Evolutionary conservation across 2,113 vertebrate genomes (phyloP), one percentile per base, ranked within the genome.

Genomic region (Macquaria australasica): DNA sequence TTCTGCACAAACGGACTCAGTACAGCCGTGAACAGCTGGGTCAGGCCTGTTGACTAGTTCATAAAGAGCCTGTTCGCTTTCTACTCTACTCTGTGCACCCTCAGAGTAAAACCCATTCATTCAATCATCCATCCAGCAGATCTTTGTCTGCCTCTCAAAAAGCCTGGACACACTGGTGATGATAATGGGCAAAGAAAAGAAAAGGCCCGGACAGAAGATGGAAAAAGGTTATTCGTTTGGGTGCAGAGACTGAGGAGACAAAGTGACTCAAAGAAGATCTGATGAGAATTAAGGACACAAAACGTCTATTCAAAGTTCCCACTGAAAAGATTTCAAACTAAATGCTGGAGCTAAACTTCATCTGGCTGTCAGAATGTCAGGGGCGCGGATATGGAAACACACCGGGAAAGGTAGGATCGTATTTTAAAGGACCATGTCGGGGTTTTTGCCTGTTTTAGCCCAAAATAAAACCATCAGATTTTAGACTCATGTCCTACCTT

Each of bases 11-110:
- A 63, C 67, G 4, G 72, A 78, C 81, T 81, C 51, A 20, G 72
- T 23, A 50, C 43, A 68, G 53, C 43, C 2, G 5, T 90, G 86
- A 87, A 84, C 39, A 59, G 64, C 58, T 28, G 39, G n/a, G 67
- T 88, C 81, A 60, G 66, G 45, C 67, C 56, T 82, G 80, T 31
- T 64, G 10, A 73, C 73, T 50, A 69, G 68, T 34, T 88, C 56
- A 84, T 25, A 77, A 56, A 48, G 21, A 58, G 64, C 18, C 60
- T 31, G 34, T 66, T 79, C 2, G 3, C 67, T 71, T 81, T 77
- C 70, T 81, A 43, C 66, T 77, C 70, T 81, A 43, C 66, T 31
- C 55, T 31, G 48, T 34, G n/a, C 48, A 51, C 28, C n/a, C 41
- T 77, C 15, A 34, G 28, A 78, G 53, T 66, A 48, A 69, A 67